Conservation (phyloP, 1,140 invertebrate species). For the Lepeophtheirus salmonis region DNA sequence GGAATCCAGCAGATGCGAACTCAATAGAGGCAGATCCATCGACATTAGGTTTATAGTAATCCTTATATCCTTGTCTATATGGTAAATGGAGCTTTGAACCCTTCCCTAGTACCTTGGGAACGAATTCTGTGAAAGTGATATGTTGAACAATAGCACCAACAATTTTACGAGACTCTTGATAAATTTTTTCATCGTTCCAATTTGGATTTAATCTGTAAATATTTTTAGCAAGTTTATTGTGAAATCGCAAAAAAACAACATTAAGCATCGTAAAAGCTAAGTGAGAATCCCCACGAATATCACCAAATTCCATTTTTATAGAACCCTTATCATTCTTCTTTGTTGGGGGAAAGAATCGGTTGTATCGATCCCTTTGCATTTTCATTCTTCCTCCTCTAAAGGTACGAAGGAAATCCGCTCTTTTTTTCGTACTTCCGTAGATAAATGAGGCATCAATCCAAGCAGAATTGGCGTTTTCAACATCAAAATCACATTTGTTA, state of each 20-base stretch:
- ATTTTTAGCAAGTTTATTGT: slow-evolving; percentile 60
- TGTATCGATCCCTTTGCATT: neutral
- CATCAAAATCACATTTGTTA: slow-evolving; percentile 16
- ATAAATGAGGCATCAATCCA: slow-evolving; percentile 8
- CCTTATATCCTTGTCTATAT: neutral
- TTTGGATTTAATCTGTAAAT: slow-evolving; percentile 46
- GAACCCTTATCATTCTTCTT: neutral
- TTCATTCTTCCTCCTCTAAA: slow-evolving; percentile 8
- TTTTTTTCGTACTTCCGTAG: neutral
- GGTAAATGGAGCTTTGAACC: neutral
- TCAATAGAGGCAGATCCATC: neutral
- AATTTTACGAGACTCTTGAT: slow-evolving; percentile 35
- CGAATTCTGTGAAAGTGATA: slow-evolving; percentile 43
- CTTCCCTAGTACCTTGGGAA: slow-evolving; percentile 36
- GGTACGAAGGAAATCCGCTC: neutral
- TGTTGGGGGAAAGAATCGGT: neutral
- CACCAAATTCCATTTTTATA: slow-evolving; percentile 10
- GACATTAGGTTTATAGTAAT: slow-evolving; percentile 3
- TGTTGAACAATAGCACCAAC: slow-evolving; percentile 37
- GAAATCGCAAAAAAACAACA: slow-evolving; percentile 49
- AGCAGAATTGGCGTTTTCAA: slow-evolving; percentile 20
- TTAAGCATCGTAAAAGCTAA: slow-evolving; percentile 42
- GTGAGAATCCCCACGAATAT: slow-evolving; percentile 20
- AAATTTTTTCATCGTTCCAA: slow-evolving; percentile 52
- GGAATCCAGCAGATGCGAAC: neutral